Base-by-base conservation (phyloP, 1,140 invertebrate genomes). In the Mya arenaria region DNA sequence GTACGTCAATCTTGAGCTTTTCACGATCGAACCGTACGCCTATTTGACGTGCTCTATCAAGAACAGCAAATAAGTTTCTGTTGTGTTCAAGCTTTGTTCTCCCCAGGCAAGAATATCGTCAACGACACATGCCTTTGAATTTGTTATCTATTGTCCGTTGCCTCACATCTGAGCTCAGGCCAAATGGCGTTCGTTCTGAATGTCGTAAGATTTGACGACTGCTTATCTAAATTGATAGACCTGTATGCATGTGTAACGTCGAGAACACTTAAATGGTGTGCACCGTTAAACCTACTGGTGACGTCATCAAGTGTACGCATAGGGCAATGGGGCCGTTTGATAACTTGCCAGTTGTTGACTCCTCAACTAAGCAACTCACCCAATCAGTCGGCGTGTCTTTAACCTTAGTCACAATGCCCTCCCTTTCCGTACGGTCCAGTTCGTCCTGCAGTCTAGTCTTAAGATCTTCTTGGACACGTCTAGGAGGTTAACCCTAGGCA, bases 231-330 rank as follows among this genome's bases (percentile, higher is more conserved):
- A 28, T 84, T 83, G 1, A 94, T 85, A 79, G 93, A 91, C 88
- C 89, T 92, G 85, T 93, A 94, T 10, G 91, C 92, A 63, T 87
- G 79, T 52, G 90, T 92, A 8, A 91, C 90, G 90, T 94, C 93
- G 23, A 94, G 78, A 48, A 90, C 92, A 8, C 90, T 91, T 85
- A 94, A 94, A 62, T 90, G 78, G 86, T 89, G 91, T 68, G 91
- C 87, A n/a, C 89, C 90, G 37, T 72, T 60, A 36, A 94, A 79
- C 73, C 90, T 89, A n/a, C 25, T 15, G 19, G 39, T 30, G n/a
- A 85, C 52, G 17, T 86, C 79, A 30, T 85, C 84, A 19, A 83
- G n/a, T 17, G 73, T 83, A 17, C 23, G 60, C 15, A 58, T 80
- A 19, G 19, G 10, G 68, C 73, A 80, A 58, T 84, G 86, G 10